Conservation (phyloP, 2,113 vertebrate genomes). For the Coryphaenoides rupestris region DNA sequence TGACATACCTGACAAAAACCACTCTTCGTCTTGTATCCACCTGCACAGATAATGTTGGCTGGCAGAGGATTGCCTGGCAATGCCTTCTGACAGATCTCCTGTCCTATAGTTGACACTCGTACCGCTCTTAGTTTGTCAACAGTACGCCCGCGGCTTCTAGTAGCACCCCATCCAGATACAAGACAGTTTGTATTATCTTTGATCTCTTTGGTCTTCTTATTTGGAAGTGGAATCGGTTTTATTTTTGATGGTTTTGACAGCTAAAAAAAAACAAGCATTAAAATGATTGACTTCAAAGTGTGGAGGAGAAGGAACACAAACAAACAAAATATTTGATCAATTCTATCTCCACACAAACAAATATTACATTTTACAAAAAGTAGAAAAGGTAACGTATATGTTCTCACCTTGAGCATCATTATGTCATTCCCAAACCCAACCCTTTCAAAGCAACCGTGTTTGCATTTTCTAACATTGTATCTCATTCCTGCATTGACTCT, state of each 20-base stretch:
- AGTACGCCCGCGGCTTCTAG: too few relatives aligned
- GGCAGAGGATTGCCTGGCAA: slow-evolving; percentile 25
- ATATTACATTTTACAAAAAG: background rate
- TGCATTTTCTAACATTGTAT: slow-evolving; percentile 23
- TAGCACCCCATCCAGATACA: slow-evolving; percentile 61
- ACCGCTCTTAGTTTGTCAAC: slow-evolving; percentile 33
- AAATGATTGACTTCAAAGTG: too few relatives aligned
- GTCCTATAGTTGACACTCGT: slow-evolving; percentile 30
- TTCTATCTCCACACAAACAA: background rate
- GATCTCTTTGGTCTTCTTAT: background rate
- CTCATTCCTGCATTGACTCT: slow-evolving; percentile 6
- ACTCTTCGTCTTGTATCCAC: slow-evolving; percentile 21
- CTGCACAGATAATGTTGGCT: slow-evolving; percentile 48
- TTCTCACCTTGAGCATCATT: slow-evolving; percentile 63
- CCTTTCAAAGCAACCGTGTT: background rate
- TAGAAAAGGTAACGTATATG: background rate
- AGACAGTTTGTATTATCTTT: slow-evolving; percentile 24
- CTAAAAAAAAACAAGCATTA: slow-evolving; percentile 25
- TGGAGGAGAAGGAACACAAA: background rate
- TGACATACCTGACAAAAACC: slow-evolving; percentile 60
- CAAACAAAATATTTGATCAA: background rate
- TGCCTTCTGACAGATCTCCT: background rate
- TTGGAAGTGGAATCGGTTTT: slow-evolving; percentile 25
- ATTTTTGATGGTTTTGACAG: slow-evolving; percentile 12
- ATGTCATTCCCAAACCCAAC: slow-evolving; percentile 26